Conservation (phyloP, 2,888 invertebrate genomes). For the Lypha dubia region DNA sequence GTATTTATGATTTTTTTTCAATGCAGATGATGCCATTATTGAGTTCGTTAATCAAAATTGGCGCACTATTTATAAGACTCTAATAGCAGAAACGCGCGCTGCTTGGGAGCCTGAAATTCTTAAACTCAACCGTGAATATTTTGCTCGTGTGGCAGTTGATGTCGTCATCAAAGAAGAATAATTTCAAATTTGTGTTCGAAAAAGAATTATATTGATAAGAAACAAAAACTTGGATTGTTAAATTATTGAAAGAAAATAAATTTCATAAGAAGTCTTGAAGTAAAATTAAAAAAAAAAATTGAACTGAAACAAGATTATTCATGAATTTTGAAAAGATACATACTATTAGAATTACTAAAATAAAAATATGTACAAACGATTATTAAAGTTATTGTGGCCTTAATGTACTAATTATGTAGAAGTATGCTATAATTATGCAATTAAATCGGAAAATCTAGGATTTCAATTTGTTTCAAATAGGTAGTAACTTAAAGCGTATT, state of each 20-base stretch:
- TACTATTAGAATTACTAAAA: too few species aligned
- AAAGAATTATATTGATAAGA: not conserved
- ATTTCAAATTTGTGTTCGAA: not conserved
- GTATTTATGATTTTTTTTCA: not conserved
- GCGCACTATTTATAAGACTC: slow-evolving; percentile 84
- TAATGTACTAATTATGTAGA: too few species aligned
- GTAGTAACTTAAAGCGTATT: too few species aligned
- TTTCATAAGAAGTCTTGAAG: not conserved
- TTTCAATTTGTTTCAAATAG: too few species aligned
- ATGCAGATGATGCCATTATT: slow-evolving; percentile 78
- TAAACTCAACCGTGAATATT: slow-evolving; percentile 79
- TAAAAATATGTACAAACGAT: too few species aligned
- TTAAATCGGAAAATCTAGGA: too few species aligned
- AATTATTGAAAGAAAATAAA: not conserved
- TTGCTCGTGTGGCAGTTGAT: slow-evolving; percentile 81
- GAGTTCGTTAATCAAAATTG: slow-evolving; percentile 85
- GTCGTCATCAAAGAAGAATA: slow-evolving; percentile 78
- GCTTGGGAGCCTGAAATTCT: slow-evolving; percentile 81
- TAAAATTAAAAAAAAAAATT: too few species aligned
- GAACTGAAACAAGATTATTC: too few species aligned
- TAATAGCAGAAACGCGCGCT: slow-evolving; percentile 83
- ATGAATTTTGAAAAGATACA: too few species aligned
- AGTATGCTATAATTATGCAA: too few species aligned
- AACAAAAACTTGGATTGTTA: too few species aligned
- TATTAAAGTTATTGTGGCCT: too few species aligned